Base-by-base conservation (phyloP, 2,797 vertebrate genomes). In the Catostomus latipinnis region DNA sequence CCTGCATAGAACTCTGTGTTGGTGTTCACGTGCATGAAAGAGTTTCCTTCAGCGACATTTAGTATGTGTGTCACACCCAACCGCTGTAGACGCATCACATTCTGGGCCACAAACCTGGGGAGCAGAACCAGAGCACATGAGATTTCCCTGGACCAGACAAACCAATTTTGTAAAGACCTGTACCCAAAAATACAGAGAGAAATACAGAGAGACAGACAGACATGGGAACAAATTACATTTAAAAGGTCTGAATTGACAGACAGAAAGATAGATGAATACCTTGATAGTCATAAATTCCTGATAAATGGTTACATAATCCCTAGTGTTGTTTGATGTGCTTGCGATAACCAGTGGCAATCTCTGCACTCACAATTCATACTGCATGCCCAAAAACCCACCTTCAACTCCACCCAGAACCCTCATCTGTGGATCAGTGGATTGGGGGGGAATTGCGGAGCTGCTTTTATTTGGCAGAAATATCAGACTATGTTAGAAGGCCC, bases 1-100 rank as follows among this genome's bases (percentile, higher is more conserved):
- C 96, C 97, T 69, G 95, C 87, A 81, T 99, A 99, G 92, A 97
- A 99, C 73, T 94, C 96, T 12, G 92, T 92, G 5, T 90, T 96
- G 81, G 98, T 99, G 92, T 99, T 98, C 87, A 99, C 98, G 0
- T 99, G 98, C 98, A 99, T 99, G 90, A 99, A 99, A 72, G 97
- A 98, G 87, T 95, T 97, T 69, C 98, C 98, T 86, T 99, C 98
- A 0, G 98, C 98, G 7, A 95, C 94, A 13, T 99, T 99, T 80
- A 99, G 94, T 86, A 99, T 91, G 0, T 99, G 98, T 6, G 97
- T 99, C 90, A 99, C 97, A 6, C 97, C 96, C 12, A 98, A 91
- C 14, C 91, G 96, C 92, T 98, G 96, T 87, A 99, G 91, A 76
- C 92, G 95, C 91, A 92, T 92, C 8, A 96, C 91, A 89, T 98